Evolutionary conservation across 2,113 vertebrate species (phyloP).

Genomic region (Hippopotamus amphibius): DNA sequence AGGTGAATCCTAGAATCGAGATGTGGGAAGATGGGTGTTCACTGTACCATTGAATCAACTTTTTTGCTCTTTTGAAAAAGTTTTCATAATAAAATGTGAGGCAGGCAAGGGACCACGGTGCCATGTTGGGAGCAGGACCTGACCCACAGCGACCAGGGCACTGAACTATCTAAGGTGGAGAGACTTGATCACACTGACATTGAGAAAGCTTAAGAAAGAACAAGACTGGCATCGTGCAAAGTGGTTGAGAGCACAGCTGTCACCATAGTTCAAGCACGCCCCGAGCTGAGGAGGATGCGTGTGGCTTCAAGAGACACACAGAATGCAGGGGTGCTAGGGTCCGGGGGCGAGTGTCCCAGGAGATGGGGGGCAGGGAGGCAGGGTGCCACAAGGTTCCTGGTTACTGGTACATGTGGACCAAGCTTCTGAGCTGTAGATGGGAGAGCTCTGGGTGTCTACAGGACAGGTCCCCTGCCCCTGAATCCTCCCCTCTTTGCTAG

Average conservation of each 20-base stretch:
- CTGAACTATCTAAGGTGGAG: neutral
- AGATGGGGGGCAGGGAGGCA: neutral
- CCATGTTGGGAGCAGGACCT: neutral
- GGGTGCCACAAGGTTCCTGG: neutral
- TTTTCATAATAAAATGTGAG: neutral
- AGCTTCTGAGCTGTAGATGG: neutral
- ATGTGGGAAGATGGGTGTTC: neutral
- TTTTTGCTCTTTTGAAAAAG: neutral
- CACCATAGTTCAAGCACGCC: rapidly evolving
- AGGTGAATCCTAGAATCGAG: rapidly evolving
- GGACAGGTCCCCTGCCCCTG: neutral
- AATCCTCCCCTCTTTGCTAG: neutral
- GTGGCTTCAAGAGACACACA: neutral
- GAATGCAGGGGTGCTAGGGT: neutral
- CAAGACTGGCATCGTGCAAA: neutral
- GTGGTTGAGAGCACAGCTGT: too few relatives aligned
- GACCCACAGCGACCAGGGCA: too few relatives aligned
- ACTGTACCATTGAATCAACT: rapidly evolving
- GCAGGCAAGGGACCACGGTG: neutral
- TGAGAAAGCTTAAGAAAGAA: neutral
- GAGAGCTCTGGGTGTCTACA: too few relatives aligned
- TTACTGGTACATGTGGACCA: neutral
- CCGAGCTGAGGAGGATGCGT: rapidly evolving
- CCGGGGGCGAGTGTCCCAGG: rapidly evolving
- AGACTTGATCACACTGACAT: neutral